Conservation (phyloP, 2,888 invertebrate genomes). For the Limnephilus lunatus region DNA sequence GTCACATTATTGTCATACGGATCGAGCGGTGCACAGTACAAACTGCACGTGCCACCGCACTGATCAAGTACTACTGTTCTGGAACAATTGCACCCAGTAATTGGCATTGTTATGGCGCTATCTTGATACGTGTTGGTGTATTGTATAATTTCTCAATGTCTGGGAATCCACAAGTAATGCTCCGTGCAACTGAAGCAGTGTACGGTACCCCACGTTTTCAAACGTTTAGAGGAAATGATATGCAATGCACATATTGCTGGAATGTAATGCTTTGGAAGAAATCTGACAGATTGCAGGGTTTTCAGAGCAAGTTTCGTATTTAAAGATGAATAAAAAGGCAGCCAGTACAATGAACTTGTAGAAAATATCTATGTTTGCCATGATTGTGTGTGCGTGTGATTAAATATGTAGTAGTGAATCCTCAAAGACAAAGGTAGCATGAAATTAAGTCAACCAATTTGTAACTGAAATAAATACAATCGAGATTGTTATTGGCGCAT, state of each 20-base stretch:
- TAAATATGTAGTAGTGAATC: too few species aligned
- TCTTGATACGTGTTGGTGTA: background rate
- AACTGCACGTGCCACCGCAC: background rate
- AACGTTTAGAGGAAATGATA: background rate
- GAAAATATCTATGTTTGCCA: too few species aligned
- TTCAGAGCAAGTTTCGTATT: background rate
- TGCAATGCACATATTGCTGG: background rate
- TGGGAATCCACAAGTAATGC: background rate
- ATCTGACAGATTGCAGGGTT: background rate
- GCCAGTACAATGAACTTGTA: background rate
- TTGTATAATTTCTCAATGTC: background rate
- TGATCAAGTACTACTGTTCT: background rate
- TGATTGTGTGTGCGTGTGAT: too few species aligned
- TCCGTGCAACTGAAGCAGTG: background rate
- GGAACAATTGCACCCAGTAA: constrained; percentile 12
- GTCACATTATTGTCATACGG: background rate
- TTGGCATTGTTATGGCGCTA: constrained; percentile 21
- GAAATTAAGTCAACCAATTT: too few species aligned
- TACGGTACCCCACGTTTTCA: background rate
- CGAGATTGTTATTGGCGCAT: too few species aligned
- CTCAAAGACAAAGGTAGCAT: too few species aligned
- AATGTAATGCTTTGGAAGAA: background rate
- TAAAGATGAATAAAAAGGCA: background rate
- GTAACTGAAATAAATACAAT: too few species aligned
- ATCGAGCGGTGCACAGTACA: background rate